Evolutionary conservation across 2,113 vertebrate genomes (phyloP).

Genomic region (Oxyruncus cristatus): DNA sequence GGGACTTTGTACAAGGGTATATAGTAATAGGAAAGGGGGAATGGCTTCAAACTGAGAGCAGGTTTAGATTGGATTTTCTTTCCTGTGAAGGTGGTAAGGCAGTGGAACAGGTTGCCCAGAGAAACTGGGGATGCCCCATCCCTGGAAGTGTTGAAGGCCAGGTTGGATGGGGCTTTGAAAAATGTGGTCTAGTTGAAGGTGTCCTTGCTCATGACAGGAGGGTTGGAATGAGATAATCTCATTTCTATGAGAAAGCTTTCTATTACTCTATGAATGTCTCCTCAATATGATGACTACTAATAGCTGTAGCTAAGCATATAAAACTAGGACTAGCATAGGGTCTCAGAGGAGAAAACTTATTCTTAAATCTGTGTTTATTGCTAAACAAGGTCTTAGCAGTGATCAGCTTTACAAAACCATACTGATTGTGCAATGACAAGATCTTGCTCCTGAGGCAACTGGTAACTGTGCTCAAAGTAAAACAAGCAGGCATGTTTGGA

Average conservation of each 20-base stretch:
- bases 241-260: neutral
- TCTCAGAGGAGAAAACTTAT: neutral
- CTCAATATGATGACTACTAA: neutral
- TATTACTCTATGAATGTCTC: neutral
- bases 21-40: neutral
- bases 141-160: neutral
- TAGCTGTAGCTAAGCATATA: neutral
- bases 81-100: neutral
- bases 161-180: neutral
- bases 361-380: neutral
- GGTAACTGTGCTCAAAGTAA: neutral
- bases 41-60: neutral
- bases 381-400: neutral
- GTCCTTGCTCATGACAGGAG: neutral
- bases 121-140: neutral
- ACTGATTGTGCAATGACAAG: neutral
- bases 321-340: neutral
- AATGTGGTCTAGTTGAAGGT: neutral
- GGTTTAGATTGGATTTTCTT: neutral
- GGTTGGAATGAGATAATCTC: neutral
- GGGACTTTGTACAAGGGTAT: neutral
- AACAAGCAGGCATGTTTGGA: neutral
- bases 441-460: neutral
- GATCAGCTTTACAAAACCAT: neutral
- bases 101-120: neutral